Percentiles rank a stretch among this genome's conserved stretches.
Evolutionary conservation across 1,140 invertebrate species (phyloP).

Genomic region (Teleogryllus occipitalis): DNA sequence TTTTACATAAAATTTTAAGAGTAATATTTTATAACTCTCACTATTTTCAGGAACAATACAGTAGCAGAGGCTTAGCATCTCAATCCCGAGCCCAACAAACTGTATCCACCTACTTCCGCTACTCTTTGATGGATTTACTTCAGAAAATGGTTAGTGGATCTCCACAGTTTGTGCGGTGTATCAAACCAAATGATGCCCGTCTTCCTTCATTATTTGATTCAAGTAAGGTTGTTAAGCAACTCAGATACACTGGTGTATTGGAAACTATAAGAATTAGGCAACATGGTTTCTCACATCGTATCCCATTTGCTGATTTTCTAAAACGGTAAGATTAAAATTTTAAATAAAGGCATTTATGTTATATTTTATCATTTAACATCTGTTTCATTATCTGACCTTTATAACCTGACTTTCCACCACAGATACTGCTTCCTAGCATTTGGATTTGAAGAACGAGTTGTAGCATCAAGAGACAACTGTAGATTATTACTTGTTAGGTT

Average conservation of each 20-base stretch:
- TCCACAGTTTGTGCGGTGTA: conserved; percentile 76
- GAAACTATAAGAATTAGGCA: conserved; percentile 75
- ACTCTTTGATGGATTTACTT: conserved; percentile 74
- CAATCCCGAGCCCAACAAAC: conserved; percentile 77
- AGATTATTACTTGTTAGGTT: conserved; percentile 58
- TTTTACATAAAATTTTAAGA: too few species aligned
- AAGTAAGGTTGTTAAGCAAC: conserved; percentile 63
- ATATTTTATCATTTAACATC: neutral
- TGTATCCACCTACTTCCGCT: conserved; percentile 74
- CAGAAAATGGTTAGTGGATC: conserved; percentile 72
- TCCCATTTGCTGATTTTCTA: conserved; percentile 70
- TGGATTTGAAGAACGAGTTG: conserved; percentile 59
- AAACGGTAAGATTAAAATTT: conserved; percentile 48
- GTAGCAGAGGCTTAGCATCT: conserved; percentile 58
- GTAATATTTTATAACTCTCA: too few species aligned
- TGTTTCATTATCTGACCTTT: neutral
- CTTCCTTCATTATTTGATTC: conserved; percentile 58
- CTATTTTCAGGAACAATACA: conserved; percentile 39
- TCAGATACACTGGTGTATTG: conserved; percentile 71
- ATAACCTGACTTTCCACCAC: conserved; percentile 11
- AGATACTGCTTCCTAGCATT: conserved; percentile 76
- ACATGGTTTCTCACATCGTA: conserved; percentile 71
- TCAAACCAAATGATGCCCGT: conserved; percentile 71
- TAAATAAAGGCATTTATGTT: neutral
- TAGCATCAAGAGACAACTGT: conserved; percentile 62